Base-by-base conservation (phyloP, 2,113 vertebrate species). In the Melanerpes formicivorus region DNA sequence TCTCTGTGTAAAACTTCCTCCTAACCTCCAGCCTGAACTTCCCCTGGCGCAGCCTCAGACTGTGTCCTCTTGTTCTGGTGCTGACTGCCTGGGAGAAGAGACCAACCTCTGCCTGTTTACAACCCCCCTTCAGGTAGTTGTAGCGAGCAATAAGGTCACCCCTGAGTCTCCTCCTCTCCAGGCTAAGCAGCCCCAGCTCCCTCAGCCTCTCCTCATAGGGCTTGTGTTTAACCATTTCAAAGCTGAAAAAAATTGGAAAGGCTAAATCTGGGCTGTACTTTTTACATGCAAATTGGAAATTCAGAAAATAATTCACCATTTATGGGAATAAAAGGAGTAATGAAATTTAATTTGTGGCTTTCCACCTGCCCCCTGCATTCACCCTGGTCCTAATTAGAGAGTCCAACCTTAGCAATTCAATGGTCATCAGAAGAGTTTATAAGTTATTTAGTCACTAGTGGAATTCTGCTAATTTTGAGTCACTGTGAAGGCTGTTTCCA, bases 281-380 rank as follows among this genome's bases (percentile, higher is more conserved):
- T 83, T 73, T 1, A 63, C 25, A 55, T 37, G 17, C 65, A 72
- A 93, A 84, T 46, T 66, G 13, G 32, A 78, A 86, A 75, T 88
- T 48, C 26, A 79, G 70, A 86, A 90, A 71, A 80, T n/a, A 67
- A 70, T 82, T 74, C 8, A 70, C 23, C 71, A 26, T 64, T 56
- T 69, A 54, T 32, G 16, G 37, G 58, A 89, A 62, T 56, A 90
- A 90, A 84, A 89, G 10, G 4, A 12, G 11, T 55, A 80, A 89
- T 84, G 90, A 90, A 84, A 82, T 90, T 80, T 73, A 77, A 95
- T 87, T 64, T 87, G 40, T 71, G 75, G 34, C 40, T 26, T 92
- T 93, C 40, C 50, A 74, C 14, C 34, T 16, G 46, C 19, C 78
- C 59, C 37, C 27, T 74, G 16, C 9, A 32, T 15, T 86, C 12